These are phyloP conservation scores for Epinephelus coioides DNA, from an alignment of 2,797 vertebrate genomes.

Conservation along the genomic window DNA sequence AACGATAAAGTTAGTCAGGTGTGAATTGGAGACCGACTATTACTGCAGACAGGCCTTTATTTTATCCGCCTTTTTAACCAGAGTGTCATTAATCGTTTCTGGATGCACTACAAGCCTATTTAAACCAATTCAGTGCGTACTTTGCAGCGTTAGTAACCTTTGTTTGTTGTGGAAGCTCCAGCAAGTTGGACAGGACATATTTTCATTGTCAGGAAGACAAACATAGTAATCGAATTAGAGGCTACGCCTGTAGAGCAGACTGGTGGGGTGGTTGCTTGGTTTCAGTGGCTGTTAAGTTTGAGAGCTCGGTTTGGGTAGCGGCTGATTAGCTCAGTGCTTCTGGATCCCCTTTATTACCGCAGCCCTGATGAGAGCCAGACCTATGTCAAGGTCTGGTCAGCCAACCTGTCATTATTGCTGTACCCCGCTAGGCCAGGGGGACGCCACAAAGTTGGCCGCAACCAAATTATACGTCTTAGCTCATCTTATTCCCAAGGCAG, in stretches of 20 bases:
- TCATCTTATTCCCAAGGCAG: slow-evolving; percentile 63
- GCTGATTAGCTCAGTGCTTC: slow-evolving; percentile 74
- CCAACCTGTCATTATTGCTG: slow-evolving; percentile 81
- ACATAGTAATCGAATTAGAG: slow-evolving; percentile 35
- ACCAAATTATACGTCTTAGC: slow-evolving; percentile 76
- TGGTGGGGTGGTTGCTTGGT: slow-evolving; percentile 55
- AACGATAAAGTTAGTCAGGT: slow-evolving; percentile 21
- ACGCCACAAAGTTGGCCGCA: slow-evolving; percentile 72
- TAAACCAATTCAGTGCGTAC: not conserved
- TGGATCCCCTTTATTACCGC: slow-evolving; percentile 65
- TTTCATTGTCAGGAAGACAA: slow-evolving; percentile 35
- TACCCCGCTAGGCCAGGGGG: slow-evolving; percentile 65
- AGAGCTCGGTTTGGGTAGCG: slow-evolving; percentile 66
- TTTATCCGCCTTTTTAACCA: slow-evolving; percentile 43
- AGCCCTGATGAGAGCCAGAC: slow-evolving; percentile 77
- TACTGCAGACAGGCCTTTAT: slow-evolving; percentile 16
- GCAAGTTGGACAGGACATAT: slow-evolving; percentile 21
- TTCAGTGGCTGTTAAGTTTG: slow-evolving; percentile 76
- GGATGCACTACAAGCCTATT: slow-evolving; percentile 16
- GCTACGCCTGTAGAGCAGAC: slow-evolving; percentile 42
- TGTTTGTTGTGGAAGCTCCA: slow-evolving; percentile 21
- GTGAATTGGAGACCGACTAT: slow-evolving; percentile 22
- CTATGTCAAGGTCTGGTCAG: slow-evolving; percentile 83
- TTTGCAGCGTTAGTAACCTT: not conserved
- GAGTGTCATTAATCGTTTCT: slow-evolving; percentile 40